Conservation (phyloP, 2,113 vertebrate species). For the Garra rufa region DNA sequence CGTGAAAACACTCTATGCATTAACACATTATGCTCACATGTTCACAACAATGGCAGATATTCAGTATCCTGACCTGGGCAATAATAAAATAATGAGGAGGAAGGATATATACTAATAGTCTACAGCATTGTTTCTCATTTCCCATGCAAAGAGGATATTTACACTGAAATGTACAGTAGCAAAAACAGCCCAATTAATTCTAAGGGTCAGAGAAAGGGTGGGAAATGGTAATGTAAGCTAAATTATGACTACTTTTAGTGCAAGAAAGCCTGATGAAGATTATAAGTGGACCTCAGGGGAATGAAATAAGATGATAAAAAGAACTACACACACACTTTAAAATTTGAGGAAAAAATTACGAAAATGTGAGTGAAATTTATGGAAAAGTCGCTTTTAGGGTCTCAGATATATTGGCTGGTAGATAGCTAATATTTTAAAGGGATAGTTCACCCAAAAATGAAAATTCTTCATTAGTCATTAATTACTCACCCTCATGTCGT, state of each 20-base stretch:
- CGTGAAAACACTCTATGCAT: too few relatives aligned
- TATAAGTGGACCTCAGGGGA: slow-evolving; percentile 7
- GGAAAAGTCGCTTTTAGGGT: not conserved
- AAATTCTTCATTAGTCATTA: too few relatives aligned
- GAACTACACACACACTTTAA: not conserved
- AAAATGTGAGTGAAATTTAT: not conserved
- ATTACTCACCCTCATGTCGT: too few relatives aligned
- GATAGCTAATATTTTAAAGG: too few relatives aligned
- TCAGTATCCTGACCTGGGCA: not conserved
- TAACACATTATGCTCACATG: not conserved
- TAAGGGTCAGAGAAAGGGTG: not conserved
- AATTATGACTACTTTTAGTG: not conserved
- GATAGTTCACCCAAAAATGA: too few relatives aligned
- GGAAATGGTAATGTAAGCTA: slow-evolving; percentile 5
- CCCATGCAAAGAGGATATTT: not conserved
- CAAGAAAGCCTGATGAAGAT: not conserved
- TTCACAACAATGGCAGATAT: not conserved
- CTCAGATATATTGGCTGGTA: too few relatives aligned
- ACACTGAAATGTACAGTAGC: slow-evolving; percentile 5
- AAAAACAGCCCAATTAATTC: not conserved
- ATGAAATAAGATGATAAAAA: not conserved
- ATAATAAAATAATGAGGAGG: not conserved
- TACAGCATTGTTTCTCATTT: not conserved
- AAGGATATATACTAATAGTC: not conserved
- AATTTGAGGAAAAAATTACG: not conserved